A percentile compares a stretch with the other conserved stretches of the same genome.
phyloP scores from a whole-genome alignment of 2,888 invertebrate genomes.

The Nymphalis urticae region DNA sequence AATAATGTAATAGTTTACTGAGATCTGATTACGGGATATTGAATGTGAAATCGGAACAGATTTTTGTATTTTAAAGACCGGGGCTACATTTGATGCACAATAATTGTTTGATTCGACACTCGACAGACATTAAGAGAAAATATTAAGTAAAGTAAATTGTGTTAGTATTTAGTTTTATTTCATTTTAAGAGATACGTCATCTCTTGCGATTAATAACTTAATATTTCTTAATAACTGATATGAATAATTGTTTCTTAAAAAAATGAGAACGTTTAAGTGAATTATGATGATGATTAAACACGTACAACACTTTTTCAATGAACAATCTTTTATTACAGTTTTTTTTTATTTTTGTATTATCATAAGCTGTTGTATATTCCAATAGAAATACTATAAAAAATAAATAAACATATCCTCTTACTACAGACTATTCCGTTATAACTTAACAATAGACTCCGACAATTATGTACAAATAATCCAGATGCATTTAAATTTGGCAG shows the following conservation, averaged over 20 bases:
- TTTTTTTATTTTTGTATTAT: background rate
- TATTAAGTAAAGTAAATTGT: too few relatives aligned
- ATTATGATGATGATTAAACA: too few relatives aligned
- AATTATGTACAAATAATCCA: slow-evolving; percentile 50
- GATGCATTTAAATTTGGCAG: slow-evolving; percentile 27
- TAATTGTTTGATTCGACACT: background rate
- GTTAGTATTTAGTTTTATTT: too few relatives aligned
- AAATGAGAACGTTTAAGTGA: too few relatives aligned
- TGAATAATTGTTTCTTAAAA: too few relatives aligned
- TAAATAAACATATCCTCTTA: slow-evolving; percentile 31
- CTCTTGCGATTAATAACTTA: too few relatives aligned
- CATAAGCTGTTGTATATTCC: background rate
- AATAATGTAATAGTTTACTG: background rate
- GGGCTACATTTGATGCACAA: too few relatives aligned
- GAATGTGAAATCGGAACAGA: slow-evolving; percentile 24
- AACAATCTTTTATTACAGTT: background rate
- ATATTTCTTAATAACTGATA: too few relatives aligned
- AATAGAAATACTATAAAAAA: slow-evolving; percentile 2
- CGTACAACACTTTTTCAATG: too few relatives aligned
- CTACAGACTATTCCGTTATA: slow-evolving; percentile 55
- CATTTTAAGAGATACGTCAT: too few relatives aligned
- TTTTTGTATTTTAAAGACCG: slow-evolving; percentile 15
- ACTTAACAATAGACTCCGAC: slow-evolving; percentile 55
- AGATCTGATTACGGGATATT: slow-evolving; percentile 16
- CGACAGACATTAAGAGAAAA: too few relatives aligned